Evolutionary conservation across 2,113 vertebrate species (phyloP).

Genomic region (Oncorhynchus kisutch): DNA sequence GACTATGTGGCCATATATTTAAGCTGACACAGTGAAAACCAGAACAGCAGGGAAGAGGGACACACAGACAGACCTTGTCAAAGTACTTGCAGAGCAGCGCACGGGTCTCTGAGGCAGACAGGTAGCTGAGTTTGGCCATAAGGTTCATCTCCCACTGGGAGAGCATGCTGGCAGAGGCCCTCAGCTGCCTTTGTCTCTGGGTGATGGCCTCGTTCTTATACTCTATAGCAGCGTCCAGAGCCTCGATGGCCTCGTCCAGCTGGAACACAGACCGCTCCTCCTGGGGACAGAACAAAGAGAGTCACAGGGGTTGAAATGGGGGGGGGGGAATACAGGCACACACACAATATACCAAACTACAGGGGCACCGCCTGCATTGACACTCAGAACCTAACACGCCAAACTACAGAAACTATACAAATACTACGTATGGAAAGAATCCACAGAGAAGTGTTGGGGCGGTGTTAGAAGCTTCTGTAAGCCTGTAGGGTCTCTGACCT

Average conservation of each 20-base stretch:
- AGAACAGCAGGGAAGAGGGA: not conserved
- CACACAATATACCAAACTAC: slow-evolving; percentile 64
- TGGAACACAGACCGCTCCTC: slow-evolving; percentile 95
- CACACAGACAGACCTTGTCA: slow-evolving; percentile 82
- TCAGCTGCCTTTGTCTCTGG: slow-evolving; percentile 87
- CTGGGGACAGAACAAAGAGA: slow-evolving; percentile 60
- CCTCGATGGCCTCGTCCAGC: slow-evolving; percentile 95
- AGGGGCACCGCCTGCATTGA: not conserved
- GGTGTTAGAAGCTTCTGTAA: not conserved
- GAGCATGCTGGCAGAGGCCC: slow-evolving; percentile 89
- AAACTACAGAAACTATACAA: not conserved
- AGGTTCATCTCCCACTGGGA: slow-evolving; percentile 99
- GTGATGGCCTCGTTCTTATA: slow-evolving; percentile 98
- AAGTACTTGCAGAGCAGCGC: slow-evolving; percentile 98
- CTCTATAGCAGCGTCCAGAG: slow-evolving; percentile 94
- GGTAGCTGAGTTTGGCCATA: slow-evolving; percentile 97
- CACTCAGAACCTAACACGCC: slow-evolving; percentile 10
- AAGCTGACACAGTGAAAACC: not conserved
- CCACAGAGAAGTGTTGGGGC: not conserved
- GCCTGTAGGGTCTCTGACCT: slow-evolving; percentile 72
- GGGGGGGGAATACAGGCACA: not conserved
- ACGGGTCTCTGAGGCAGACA: slow-evolving; percentile 93
- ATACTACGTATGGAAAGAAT: not conserved
- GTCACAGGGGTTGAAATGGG: slow-evolving; percentile 3
- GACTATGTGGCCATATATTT: not conserved